A percentile compares a stretch with the other conserved stretches of the same genome.
Conservation (phyloP, 2,113 vertebrate species). For the Syrmaticus mikado region DNA sequence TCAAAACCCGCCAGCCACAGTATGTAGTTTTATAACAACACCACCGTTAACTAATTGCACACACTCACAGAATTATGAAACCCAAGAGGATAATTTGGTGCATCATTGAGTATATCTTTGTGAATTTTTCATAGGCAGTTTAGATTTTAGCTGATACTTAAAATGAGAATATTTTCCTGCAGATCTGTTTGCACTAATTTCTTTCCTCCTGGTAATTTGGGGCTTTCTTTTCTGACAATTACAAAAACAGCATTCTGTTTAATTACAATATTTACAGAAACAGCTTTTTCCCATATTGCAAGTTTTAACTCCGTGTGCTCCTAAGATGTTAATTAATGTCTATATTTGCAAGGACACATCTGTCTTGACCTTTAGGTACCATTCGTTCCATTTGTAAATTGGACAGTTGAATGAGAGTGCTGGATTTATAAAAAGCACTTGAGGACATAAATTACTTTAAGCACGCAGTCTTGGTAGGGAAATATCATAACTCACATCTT, state of each 20-base stretch:
- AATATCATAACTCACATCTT: not conserved
- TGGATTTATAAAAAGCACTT: constrained; percentile 21
- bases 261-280: constrained; percentile 55
- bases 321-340: not conserved
- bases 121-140: constrained; percentile 52
- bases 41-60: constrained; percentile 47
- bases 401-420: not conserved
- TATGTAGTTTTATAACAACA: constrained; percentile 31
- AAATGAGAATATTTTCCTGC: constrained; percentile 53
- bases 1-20: constrained; percentile 52
- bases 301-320: not conserved
- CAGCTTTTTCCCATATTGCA: not conserved
- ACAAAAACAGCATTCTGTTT: constrained; percentile 61
- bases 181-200: constrained; percentile 38
- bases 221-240: constrained; percentile 47
- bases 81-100: constrained; percentile 24
- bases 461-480: not conserved
- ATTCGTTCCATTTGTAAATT: not conserved
- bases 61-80: constrained; percentile 27
- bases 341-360: not conserved
- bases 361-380: not conserved
- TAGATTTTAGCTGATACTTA: constrained; percentile 46
- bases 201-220: constrained; percentile 48
- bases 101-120: constrained; percentile 22
- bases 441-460: constrained; percentile 1